phyloP scores from a whole-genome alignment of 2,888 invertebrate genomes.

The Hofmannophila pseudospretella region DNA sequence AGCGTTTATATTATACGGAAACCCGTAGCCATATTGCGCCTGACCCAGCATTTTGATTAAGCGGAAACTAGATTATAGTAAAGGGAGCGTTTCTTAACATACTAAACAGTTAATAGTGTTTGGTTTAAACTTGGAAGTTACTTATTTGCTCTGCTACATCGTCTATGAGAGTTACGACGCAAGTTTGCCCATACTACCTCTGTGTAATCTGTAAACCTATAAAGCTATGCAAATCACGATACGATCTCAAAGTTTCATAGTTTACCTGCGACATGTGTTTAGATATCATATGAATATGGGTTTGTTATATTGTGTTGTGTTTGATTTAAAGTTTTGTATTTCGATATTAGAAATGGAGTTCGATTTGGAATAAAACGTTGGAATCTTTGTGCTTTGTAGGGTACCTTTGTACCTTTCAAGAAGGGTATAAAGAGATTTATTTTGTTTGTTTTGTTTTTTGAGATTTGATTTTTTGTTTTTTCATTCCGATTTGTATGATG shows the following conservation, averaged over 20 bases:
- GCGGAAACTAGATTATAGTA: constrained; percentile 63
- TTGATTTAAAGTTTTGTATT: no score
- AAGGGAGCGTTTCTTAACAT: constrained; percentile 65
- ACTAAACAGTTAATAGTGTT: constrained; percentile 67
- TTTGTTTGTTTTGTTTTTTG: no score
- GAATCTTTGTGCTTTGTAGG: no score
- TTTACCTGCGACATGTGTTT: constrained; percentile 4
- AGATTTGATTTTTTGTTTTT: no score
- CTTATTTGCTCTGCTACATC: constrained; percentile 53
- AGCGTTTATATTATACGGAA: constrained; percentile 34
- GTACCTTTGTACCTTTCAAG: no score
- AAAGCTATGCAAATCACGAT: constrained; percentile 55
- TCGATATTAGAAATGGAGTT: no score
- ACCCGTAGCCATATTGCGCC: constrained; percentile 48
- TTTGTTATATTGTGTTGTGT: no score
- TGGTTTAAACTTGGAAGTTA: constrained; percentile 57
- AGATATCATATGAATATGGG: neutral
- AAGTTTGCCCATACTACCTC: constrained; percentile 40
- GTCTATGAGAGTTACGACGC: constrained; percentile 49
- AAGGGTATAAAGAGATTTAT: no score
- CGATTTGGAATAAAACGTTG: no score
- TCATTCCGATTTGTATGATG: no score
- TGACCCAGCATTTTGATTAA: constrained; percentile 70
- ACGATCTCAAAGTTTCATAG: constrained; percentile 22
- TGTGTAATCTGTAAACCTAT: constrained; percentile 37